phyloP scores from a whole-genome alignment of 2,113 vertebrate species.

The Corydoras maculifer region DNA sequence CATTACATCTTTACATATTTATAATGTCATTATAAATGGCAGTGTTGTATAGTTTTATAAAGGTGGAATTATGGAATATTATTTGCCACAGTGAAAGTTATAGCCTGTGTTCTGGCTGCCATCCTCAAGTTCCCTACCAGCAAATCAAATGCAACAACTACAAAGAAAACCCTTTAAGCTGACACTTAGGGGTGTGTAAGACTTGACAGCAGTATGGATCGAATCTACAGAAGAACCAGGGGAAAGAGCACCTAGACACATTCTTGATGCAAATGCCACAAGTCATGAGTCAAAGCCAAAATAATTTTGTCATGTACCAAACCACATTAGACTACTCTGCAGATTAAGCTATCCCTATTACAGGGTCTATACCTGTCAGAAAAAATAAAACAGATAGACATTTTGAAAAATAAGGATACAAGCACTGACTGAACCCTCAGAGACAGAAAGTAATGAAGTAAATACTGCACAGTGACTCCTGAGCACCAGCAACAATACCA shows the following conservation, averaged over 20 bases:
- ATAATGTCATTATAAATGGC: too few species aligned
- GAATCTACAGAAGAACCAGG: neutral
- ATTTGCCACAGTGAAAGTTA: too few species aligned
- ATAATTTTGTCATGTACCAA: conserved; percentile 28
- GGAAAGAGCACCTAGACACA: conserved; percentile 1
- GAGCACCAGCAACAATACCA: too few species aligned
- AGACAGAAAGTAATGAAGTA: too few species aligned
- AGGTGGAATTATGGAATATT: too few species aligned
- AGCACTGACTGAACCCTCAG: too few species aligned
- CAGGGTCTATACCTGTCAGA: neutral
- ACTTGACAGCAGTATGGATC: neutral
- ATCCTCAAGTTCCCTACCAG: neutral
- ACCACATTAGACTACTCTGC: neutral
- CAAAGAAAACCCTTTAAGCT: conserved; percentile 8
- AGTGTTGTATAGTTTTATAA: too few species aligned
- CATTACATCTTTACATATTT: too few species aligned
- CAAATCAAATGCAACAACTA: neutral
- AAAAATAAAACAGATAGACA: too few species aligned
- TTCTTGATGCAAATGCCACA: conserved; percentile 8
- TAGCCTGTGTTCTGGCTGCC: too few species aligned
- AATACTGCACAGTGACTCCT: neutral
- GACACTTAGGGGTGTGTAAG: neutral
- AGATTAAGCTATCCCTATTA: neutral
- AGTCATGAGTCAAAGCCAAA: conserved; percentile 13
- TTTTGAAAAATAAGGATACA: too few species aligned